Evolutionary conservation across 1,140 invertebrate species (phyloP).

Genomic region (Drosophila ananassae): DNA sequence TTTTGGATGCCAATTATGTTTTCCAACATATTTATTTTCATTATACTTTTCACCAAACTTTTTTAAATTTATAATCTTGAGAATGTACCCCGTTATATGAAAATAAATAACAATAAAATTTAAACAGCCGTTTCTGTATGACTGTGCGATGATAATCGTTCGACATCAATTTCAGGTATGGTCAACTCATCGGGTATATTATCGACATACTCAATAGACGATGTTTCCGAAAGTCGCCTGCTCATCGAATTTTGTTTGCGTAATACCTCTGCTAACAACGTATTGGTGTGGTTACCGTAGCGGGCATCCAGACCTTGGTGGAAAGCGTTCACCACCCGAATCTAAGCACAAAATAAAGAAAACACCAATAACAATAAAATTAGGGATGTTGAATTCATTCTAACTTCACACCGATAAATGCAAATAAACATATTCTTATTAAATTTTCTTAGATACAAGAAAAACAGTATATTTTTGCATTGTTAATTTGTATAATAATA

Average conservation of each 20-base stretch:
- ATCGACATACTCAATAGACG: slow-evolving; percentile 95
- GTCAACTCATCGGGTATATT: slow-evolving; percentile 94
- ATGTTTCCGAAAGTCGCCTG: slow-evolving; percentile 94
- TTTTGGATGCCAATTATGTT: background rate
- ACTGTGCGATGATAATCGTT: slow-evolving; percentile 94
- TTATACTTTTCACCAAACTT: background rate
- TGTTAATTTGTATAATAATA: no score
- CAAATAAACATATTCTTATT: no score
- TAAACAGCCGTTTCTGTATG: slow-evolving; percentile 97
- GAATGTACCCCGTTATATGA: background rate
- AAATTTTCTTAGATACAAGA: no score
- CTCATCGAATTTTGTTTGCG: slow-evolving; percentile 95
- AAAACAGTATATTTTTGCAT: no score
- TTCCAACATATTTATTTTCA: background rate
- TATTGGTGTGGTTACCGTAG: slow-evolving; percentile 95
- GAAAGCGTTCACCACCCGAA: slow-evolving; percentile 99
- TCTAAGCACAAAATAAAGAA: slow-evolving; percentile 87
- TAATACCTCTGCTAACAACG: slow-evolving; percentile 94
- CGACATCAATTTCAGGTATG: slow-evolving; percentile 95
- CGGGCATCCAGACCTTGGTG: slow-evolving; percentile 98
- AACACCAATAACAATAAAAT: slow-evolving; percentile 72
- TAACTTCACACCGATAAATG: background rate
- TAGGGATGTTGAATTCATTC: slow-evolving; percentile 33
- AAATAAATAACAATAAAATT: slow-evolving; percentile 38
- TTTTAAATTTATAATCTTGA: background rate